Conservation (phyloP, 2,113 vertebrate genomes). For the Andinoacara biseriatus region DNA sequence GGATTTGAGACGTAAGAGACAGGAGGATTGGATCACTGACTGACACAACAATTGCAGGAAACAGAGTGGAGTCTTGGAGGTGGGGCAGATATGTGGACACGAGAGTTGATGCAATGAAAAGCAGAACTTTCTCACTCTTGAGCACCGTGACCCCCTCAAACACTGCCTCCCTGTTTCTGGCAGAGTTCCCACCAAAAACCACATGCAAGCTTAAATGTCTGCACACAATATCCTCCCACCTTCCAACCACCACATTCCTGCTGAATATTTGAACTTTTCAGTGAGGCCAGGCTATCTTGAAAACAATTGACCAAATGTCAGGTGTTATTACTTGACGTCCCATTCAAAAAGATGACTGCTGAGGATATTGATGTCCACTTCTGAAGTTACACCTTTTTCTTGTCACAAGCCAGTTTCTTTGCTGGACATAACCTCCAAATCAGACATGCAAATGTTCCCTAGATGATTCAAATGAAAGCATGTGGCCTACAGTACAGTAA, state of each 20-base stretch:
- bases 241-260: slow-evolving; percentile 58
- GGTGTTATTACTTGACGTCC: slow-evolving; percentile 56
- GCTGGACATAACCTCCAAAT: slow-evolving; percentile 22
- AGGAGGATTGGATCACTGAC: slow-evolving; percentile 53
- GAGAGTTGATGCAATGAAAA: slow-evolving; percentile 78
- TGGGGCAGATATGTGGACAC: slow-evolving; percentile 64
- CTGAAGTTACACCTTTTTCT: slow-evolving; percentile 46
- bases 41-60: slow-evolving; percentile 75
- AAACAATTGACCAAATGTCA: slow-evolving; percentile 68
- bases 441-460: slow-evolving; percentile 5
- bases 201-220: slow-evolving; percentile 63
- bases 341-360: slow-evolving; percentile 56
- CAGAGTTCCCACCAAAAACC: slow-evolving; percentile 69
- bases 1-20: slow-evolving; percentile 30
- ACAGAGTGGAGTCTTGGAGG: slow-evolving; percentile 63
- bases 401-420: slow-evolving; percentile 24
- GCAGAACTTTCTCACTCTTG: slow-evolving; percentile 72
- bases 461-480: slow-evolving; percentile 13
- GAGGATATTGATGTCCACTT: slow-evolving; percentile 41
- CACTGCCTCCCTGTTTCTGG: slow-evolving; percentile 62
- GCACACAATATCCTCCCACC: slow-evolving; percentile 55
- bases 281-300: slow-evolving; percentile 55
- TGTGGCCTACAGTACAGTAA: background rate
- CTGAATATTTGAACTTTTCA: slow-evolving; percentile 75
- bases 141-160: slow-evolving; percentile 55